These are phyloP conservation scores for Drepana falcataria DNA, from an alignment of 2,888 invertebrate genomes.

Conservation along the genomic window DNA sequence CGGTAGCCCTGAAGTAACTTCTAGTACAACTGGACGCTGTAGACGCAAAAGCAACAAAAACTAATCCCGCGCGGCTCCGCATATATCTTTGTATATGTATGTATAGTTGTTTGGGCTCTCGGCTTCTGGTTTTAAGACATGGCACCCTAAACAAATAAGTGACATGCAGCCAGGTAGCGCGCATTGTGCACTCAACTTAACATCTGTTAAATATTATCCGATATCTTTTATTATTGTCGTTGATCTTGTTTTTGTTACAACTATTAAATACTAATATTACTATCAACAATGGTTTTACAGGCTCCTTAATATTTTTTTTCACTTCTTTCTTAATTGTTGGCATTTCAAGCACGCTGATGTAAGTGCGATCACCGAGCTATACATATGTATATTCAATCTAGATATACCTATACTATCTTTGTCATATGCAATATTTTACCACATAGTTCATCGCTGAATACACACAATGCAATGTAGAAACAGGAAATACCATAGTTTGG, in stretches of 20 bases:
- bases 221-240: slow-evolving; percentile 49
- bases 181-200: slow-evolving; percentile 57
- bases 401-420: too few species aligned
- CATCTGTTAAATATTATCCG: slow-evolving; percentile 73
- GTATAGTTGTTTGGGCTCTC: slow-evolving; percentile 53
- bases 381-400: too few species aligned
- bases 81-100: slow-evolving; percentile 43
- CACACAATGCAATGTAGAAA: slow-evolving; percentile 13
- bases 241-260: slow-evolving; percentile 2
- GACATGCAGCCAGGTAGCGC: slow-evolving; percentile 67
- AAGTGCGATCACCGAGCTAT: too few species aligned
- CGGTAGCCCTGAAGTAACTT: slow-evolving; percentile 50
- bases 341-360: too few species aligned
- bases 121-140: slow-evolving; percentile 75
- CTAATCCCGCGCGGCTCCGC: slow-evolving; percentile 44
- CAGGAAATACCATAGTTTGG: slow-evolving; percentile 43
- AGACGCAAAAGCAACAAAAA: slow-evolving; percentile 65
- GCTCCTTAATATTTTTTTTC: neutral
- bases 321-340: too few species aligned
- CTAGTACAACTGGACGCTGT: slow-evolving; percentile 61
- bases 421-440: too few species aligned
- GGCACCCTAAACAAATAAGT: slow-evolving; percentile 75
- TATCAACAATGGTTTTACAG: neutral
- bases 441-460: neutral
- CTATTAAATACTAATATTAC: slow-evolving; percentile 2